Evolutionary conservation across 2,797 vertebrate genomes (phyloP).

Genomic region (Melanotaenia parkinsoni): DNA sequence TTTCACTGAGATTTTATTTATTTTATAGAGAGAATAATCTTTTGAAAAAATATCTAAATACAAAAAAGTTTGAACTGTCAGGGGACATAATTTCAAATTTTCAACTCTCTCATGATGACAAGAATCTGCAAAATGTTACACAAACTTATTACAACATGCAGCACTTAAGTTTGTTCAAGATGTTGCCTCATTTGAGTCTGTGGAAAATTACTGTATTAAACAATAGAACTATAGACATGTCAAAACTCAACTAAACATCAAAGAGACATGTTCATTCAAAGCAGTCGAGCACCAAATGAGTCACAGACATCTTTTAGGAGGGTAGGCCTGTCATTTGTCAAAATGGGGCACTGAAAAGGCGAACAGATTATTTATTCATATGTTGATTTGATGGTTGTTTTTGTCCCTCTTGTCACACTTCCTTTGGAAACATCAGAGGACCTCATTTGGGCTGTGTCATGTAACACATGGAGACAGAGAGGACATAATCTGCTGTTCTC

Average conservation of each 20-base stretch:
- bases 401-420: constrained; percentile 70
- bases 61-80: neutral
- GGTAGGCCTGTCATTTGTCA: constrained; percentile 58
- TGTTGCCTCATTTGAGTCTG: constrained; percentile 38
- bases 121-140: constrained; percentile 17
- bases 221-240: constrained; percentile 53
- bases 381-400: constrained; percentile 71
- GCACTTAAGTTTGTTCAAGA: constrained; percentile 41
- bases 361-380: constrained; percentile 77
- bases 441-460: constrained; percentile 62
- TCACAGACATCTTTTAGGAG: constrained; percentile 63
- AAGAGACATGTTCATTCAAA: constrained; percentile 60
- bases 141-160: constrained; percentile 24
- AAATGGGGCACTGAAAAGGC: constrained; percentile 72
- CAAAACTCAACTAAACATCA: constrained; percentile 57
- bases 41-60: neutral
- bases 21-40: neutral
- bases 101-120: neutral
- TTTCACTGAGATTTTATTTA: neutral
- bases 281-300: constrained; percentile 63
- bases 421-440: constrained; percentile 69
- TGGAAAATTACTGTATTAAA: constrained; percentile 48
- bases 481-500: constrained; percentile 15
- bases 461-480: constrained; percentile 26
- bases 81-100: neutral